phyloP scores from a whole-genome alignment of 37 sponge, comb jelly and placozoan genomes.

The Diacarnus erythraeanus region DNA sequence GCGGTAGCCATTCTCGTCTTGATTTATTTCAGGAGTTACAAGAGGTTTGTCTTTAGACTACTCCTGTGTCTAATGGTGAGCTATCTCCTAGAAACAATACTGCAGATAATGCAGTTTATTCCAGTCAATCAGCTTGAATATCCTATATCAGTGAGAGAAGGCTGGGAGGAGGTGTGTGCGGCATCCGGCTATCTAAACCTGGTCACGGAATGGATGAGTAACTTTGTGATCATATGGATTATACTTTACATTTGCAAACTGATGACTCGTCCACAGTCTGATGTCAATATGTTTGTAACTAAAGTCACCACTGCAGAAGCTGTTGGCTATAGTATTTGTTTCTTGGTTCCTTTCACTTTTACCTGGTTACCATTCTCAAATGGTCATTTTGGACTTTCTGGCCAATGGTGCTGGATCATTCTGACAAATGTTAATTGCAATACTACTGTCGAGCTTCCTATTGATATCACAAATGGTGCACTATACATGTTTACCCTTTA shows the following conservation, averaged over 20 bases:
- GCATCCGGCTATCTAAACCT: neutral
- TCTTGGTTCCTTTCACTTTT: neutral
- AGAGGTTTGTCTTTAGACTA: neutral
- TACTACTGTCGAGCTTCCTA: too few species aligned
- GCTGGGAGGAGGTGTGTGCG: neutral
- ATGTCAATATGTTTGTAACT: neutral
- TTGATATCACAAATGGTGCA: neutral
- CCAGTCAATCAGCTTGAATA: neutral
- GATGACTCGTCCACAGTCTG: neutral
- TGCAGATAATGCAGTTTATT: neutral
- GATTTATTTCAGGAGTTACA: neutral
- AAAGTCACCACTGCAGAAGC: neutral
- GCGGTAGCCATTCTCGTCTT: neutral
- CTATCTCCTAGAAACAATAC: neutral
- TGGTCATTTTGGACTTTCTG: neutral
- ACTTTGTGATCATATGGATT: neutral
- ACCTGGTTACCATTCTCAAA: neutral
- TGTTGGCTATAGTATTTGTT: neutral
- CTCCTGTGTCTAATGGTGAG: neutral
- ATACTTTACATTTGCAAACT: neutral
- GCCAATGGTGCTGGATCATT: neutral
- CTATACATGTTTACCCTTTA: neutral
- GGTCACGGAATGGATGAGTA: neutral
- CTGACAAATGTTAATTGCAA: neutral
- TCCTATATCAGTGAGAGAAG: neutral